A percentile compares a stretch with the other conserved stretches of the same genome.
phyloP scores from a whole-genome alignment of 2,113 vertebrate species.

The Boleophthalmus pectinirostris region DNA sequence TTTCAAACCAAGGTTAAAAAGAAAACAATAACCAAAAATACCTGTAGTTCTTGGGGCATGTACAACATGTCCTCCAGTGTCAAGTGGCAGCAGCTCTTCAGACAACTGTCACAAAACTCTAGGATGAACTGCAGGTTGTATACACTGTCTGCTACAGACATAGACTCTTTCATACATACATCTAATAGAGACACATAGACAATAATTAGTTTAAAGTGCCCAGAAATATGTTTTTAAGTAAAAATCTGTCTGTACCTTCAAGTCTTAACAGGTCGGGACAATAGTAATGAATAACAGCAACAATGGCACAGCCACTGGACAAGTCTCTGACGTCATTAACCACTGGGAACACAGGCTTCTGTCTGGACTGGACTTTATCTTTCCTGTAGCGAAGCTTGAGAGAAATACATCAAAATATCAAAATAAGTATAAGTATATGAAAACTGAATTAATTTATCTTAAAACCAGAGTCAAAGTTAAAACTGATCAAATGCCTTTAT shows the following conservation, averaged over 20 bases:
- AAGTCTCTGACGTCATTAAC: constrained; percentile 85
- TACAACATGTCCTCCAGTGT: constrained; percentile 86
- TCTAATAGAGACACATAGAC: constrained; percentile 32
- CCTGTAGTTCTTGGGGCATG: constrained; percentile 82
- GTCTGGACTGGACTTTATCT: constrained; percentile 83
- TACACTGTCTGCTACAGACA: constrained; percentile 85
- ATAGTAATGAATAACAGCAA: constrained; percentile 87
- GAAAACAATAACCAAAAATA: constrained; percentile 42
- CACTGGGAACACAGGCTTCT: constrained; percentile 82
- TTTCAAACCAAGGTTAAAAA: background rate
- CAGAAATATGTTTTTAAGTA: background rate
- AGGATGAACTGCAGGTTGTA: constrained; percentile 89
- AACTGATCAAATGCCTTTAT: background rate
- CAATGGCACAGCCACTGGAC: constrained; percentile 85
- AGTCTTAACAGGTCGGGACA: constrained; percentile 86
- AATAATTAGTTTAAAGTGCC: background rate
- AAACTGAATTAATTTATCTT: background rate
- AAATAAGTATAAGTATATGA: background rate
- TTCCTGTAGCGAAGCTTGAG: constrained; percentile 89
- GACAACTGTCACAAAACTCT: constrained; percentile 86
- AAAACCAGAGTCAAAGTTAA: constrained; percentile 4
- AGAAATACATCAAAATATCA: constrained; percentile 25
- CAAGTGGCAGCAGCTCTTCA: constrained; percentile 84
- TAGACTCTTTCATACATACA: constrained; percentile 85
- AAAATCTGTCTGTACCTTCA: constrained; percentile 77